Evolutionary conservation across 2,888 invertebrate species (phyloP), one percentile per base, ranked within the genome.

Genomic region (Parascotia fuliginaria): DNA sequence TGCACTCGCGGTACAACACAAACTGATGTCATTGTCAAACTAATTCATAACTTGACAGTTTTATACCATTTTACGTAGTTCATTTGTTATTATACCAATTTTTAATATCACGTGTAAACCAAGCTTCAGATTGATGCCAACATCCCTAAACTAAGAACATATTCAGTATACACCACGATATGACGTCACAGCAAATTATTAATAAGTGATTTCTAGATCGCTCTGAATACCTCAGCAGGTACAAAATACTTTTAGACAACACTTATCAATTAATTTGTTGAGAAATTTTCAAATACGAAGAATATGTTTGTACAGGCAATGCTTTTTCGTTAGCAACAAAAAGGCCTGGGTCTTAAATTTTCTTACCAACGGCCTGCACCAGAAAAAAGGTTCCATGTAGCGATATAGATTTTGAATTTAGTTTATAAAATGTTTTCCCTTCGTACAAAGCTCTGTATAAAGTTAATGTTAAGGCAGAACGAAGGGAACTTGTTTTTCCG

Each of bases 401-500:
- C 68, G 60, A 79, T 85, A 85, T 81, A 75, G 60, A 70, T 73
- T 73, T 81, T 80, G 74, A 80, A 77, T 70, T 77, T 79, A 77
- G 75, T 77, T 73, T 73, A 67, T 78, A 70, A 80, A 75, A 73
- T 75, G 77, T 74, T 83, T 83, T 85, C 86, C 86, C 86, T 85
- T 79, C 83, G 85, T 72, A 62, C 48, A 60, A 73, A 67, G 77
- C 73, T 67, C 53, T 85, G 88, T 91, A 89, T 72, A 89, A 88
- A 85, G 78, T 85, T 77, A 77, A 55, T 62, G 64, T 69, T 90
- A 87, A 88, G 83, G 65, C 77, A 67, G 62, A 67, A 73, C 83
- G 81, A 73, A 81, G 89, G 87, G 89, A 80, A 79, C 70, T 72
- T 77, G 80, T 83, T 89, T 90, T 91, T 91, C 91, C 92, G 92